Conservation (phyloP, 2,797 vertebrate species). For the Alectoris magna region DNA sequence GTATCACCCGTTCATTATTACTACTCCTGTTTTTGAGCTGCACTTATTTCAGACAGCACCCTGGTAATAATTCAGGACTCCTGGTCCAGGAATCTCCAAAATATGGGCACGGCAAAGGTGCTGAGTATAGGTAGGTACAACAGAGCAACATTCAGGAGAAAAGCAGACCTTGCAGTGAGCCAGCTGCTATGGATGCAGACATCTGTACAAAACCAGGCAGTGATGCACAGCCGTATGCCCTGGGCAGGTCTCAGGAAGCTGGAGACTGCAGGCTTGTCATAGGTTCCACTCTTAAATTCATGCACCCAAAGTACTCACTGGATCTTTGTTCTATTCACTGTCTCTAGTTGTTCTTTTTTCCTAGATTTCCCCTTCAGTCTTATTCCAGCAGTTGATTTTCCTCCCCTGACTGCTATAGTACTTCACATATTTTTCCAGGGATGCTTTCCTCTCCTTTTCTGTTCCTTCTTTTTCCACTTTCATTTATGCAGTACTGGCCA, state of each 20-base stretch:
- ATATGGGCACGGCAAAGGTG: not conserved
- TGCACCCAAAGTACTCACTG: not conserved
- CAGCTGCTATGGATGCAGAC: not conserved
- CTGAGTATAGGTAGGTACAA: not conserved
- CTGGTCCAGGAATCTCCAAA: not conserved
- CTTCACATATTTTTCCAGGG: not conserved
- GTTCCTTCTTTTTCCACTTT: not conserved
- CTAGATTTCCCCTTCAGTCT: not conserved
- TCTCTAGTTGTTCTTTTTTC: not conserved
- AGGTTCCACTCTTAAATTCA: not conserved
- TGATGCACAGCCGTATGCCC: not conserved
- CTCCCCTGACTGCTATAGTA: not conserved
- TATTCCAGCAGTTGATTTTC: not conserved
- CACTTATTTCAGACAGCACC: not conserved
- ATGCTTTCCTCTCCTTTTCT: not conserved
- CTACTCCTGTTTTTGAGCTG: not conserved
- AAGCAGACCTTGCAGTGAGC: not conserved
- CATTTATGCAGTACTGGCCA: not conserved
- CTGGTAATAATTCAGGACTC: not conserved
- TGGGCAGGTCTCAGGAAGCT: not conserved
- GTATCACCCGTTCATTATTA: not conserved
- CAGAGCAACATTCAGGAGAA: not conserved
- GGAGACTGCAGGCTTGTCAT: not conserved
- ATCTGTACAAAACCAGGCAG: not conserved
- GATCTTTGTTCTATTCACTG: not conserved